Evolutionary conservation across 1,140 invertebrate genomes (phyloP).

Genomic region (Hyles vespertilio): DNA sequence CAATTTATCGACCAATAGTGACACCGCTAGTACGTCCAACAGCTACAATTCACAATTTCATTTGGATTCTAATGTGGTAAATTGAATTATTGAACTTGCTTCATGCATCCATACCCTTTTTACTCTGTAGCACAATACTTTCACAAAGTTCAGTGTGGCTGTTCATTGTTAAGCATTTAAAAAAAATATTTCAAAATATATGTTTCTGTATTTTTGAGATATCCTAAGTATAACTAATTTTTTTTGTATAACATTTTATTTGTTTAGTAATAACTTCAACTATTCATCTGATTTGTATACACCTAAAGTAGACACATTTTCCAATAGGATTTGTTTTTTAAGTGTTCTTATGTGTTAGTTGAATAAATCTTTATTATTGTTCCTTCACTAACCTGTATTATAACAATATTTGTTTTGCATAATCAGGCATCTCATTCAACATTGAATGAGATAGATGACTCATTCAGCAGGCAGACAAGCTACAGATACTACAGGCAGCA

Average conservation of each 20-base stretch:
- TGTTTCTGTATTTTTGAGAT: no score
- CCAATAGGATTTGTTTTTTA: no score
- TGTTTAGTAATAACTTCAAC: no score
- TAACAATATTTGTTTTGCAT: constrained; percentile 14
- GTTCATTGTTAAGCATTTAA: no score
- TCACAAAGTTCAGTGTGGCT: no score
- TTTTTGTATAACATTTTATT: no score
- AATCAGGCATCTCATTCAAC: constrained; percentile 62
- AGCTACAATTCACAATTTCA: constrained; percentile 64
- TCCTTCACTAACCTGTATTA: constrained; percentile 1
- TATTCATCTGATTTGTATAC: no score
- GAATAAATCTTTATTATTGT: constrained; percentile 7
- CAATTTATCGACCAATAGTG: constrained; percentile 79
- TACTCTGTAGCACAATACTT: no score
- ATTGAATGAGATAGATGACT: constrained; percentile 66
- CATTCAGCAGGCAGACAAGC: constrained; percentile 69
- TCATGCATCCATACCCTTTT: no score
- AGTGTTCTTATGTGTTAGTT: background rate
- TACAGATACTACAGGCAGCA: constrained; percentile 61
- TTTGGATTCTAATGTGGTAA: constrained; percentile 61
- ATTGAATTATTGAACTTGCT: constrained; percentile 1
- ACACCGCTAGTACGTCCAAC: constrained; percentile 56
- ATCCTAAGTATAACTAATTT: no score
- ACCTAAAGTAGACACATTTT: no score
- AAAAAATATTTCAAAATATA: no score